phyloP scores from a whole-genome alignment of 2,113 vertebrate genomes.

The Channa maculata region DNA sequence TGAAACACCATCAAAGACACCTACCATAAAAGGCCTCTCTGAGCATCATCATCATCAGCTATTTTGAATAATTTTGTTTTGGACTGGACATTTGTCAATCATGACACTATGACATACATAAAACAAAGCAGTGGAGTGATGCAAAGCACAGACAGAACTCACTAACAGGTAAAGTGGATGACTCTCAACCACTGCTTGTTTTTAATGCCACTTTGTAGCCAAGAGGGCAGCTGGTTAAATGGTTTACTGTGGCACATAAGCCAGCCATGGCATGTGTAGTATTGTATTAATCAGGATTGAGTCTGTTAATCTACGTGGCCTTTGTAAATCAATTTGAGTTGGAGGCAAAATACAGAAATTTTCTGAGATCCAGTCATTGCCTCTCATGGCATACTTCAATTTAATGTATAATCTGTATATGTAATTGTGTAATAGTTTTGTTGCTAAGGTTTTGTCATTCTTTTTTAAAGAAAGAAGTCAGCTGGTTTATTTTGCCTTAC shows the following conservation, averaged over 20 bases:
- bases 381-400: slow-evolving; percentile 9
- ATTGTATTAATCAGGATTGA: slow-evolving; percentile 67
- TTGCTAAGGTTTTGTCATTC: slow-evolving; percentile 3
- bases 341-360: slow-evolving; percentile 9
- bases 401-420: slow-evolving; percentile 20
- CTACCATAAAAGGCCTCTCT: background rate
- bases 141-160: background rate
- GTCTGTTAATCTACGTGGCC: slow-evolving; percentile 68
- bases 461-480: background rate
- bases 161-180: background rate
- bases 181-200: slow-evolving; percentile 4
- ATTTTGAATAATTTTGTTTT: background rate
- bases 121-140: background rate
- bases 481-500: slow-evolving; percentile 56
- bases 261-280: slow-evolving; percentile 37
- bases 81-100: background rate
- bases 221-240: slow-evolving; percentile 28
- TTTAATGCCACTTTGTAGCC: slow-evolving; percentile 23
- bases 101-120: no score
- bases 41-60: background rate
- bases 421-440: background rate
- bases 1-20: slow-evolving; percentile 71
- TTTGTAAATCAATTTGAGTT: slow-evolving; percentile 50
- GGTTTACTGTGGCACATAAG: slow-evolving; percentile 50
- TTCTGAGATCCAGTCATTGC: background rate